phyloP scores from a whole-genome alignment of 2,113 vertebrate species.

The Pongo pygmaeus region DNA sequence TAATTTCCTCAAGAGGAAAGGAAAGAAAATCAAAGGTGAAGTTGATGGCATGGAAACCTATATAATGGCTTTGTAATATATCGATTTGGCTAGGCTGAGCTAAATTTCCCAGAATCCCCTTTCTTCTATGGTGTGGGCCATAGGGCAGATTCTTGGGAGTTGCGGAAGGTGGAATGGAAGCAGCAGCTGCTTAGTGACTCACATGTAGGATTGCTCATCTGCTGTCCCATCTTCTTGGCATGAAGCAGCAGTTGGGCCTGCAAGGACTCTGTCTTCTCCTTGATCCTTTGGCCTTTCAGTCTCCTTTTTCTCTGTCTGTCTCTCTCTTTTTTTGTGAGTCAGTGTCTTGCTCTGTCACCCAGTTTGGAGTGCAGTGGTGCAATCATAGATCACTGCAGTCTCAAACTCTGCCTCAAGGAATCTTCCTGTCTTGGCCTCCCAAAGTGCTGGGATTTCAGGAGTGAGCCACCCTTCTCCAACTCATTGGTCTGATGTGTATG shows the following conservation, averaged over 20 bases:
- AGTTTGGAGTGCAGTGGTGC: too few species aligned
- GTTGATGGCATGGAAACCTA: background rate
- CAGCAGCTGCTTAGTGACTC: background rate
- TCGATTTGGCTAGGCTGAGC: background rate
- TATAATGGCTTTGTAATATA: background rate
- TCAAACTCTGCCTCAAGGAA: too few species aligned
- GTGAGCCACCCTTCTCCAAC: too few species aligned
- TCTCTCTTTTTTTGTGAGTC: too few species aligned
- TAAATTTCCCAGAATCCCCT: background rate
- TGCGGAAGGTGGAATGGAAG: background rate
- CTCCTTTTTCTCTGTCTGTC: too few species aligned
- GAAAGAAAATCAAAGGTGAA: background rate
- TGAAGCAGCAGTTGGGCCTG: background rate
- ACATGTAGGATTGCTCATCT: background rate
- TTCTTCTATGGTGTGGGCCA: background rate
- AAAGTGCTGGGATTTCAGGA: too few species aligned
- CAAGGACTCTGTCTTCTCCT: accelerated
- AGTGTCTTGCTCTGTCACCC: too few species aligned
- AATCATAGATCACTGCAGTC: too few species aligned
- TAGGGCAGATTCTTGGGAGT: background rate
- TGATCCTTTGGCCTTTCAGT: background rate
- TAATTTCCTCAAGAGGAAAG: slow-evolving; percentile 9
- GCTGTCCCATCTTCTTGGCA: background rate
- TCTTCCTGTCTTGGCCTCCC: too few species aligned
- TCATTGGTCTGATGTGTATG: background rate